phyloP scores from a whole-genome alignment of 2,797 vertebrate genomes.

The Ceyx erithaca region DNA sequence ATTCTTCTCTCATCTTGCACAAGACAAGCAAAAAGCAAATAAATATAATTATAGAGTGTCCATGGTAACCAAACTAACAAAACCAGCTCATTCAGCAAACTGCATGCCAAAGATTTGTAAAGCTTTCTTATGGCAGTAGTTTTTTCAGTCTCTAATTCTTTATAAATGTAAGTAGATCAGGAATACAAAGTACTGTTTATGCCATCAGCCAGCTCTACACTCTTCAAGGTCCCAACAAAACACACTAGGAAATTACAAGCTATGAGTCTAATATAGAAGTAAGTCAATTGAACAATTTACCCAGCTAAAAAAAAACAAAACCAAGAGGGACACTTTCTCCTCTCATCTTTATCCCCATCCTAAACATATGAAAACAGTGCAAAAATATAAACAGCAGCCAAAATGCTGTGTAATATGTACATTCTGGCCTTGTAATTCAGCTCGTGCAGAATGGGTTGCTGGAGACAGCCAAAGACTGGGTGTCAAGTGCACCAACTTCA shows the following conservation, averaged over 20 bases:
- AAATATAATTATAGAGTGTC: conserved; percentile 9
- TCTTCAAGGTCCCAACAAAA: neutral
- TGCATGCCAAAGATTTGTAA: conserved; percentile 50
- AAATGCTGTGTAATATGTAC: neutral
- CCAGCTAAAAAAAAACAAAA: neutral
- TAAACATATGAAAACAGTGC: neutral
- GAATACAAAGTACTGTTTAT: conserved; percentile 39
- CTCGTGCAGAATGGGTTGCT: neutral
- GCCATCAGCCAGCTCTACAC: neutral
- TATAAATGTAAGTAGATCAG: conserved; percentile 27
- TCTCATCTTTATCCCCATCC: neutral
- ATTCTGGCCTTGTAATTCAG: neutral
- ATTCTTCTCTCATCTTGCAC: conserved; percentile 7
- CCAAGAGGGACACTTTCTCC: neutral
- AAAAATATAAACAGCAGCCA: neutral
- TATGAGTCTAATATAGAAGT: neutral
- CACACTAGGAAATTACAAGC: neutral
- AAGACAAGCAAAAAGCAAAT: conserved; percentile 10
- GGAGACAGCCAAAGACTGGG: neutral
- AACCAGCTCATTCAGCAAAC: conserved; percentile 43
- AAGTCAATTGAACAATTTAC: conserved; percentile 2
- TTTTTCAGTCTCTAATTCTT: conserved; percentile 7
- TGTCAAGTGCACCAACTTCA: neutral
- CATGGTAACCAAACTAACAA: conserved; percentile 7
- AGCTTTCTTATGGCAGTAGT: conserved; percentile 33